A percentile compares a stretch with the other conserved stretches of the same genome.
phyloP scores from a whole-genome alignment of 2,888 invertebrate genomes.

The Chloromyia formosa region DNA sequence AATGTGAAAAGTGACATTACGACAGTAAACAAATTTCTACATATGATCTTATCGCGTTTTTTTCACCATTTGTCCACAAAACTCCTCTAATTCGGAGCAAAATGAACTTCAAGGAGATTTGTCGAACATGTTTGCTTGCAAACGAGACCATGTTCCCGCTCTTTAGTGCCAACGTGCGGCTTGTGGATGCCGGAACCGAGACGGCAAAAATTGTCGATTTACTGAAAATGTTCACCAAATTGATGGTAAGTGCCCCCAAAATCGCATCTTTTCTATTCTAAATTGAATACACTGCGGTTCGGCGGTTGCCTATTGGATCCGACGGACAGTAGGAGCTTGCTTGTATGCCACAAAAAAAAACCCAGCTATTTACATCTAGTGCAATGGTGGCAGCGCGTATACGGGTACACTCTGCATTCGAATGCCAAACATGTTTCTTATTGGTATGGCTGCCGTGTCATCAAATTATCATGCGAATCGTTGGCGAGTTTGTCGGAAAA shows the following conservation, averaged over 20 bases:
- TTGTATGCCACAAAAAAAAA: not conserved
- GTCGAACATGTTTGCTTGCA: slow-evolving; percentile 33
- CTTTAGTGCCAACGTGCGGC: slow-evolving; percentile 31
- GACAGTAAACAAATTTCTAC: slow-evolving; percentile 43
- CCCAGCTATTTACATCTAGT: slow-evolving; percentile 19
- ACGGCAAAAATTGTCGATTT: slow-evolving; percentile 41
- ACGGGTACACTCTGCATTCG: not conserved
- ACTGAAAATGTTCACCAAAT: slow-evolving; percentile 39
- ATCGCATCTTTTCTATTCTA: not conserved
- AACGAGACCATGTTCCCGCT: slow-evolving; percentile 39
- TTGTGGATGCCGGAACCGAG: slow-evolving; percentile 39
- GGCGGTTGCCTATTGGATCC: too few species aligned
- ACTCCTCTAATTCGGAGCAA: slow-evolving; percentile 10
- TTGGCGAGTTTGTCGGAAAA: not conserved
- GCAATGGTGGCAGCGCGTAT: slow-evolving; percentile 26
- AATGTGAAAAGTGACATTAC: slow-evolving; percentile 35
- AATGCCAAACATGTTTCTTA: slow-evolving; percentile 27
- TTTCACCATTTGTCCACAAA: slow-evolving; percentile 17
- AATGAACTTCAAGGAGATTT: slow-evolving; percentile 41
- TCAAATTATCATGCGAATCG: not conserved
- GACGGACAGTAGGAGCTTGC: too few species aligned
- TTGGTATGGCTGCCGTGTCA: slow-evolving; percentile 36
- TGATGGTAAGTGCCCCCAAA: slow-evolving; percentile 40
- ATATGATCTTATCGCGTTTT: slow-evolving; percentile 25
- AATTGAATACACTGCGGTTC: too few species aligned